Evolutionary conservation across 1,140 invertebrate species (phyloP).

Genomic region (Sitobion miscanthi): DNA sequence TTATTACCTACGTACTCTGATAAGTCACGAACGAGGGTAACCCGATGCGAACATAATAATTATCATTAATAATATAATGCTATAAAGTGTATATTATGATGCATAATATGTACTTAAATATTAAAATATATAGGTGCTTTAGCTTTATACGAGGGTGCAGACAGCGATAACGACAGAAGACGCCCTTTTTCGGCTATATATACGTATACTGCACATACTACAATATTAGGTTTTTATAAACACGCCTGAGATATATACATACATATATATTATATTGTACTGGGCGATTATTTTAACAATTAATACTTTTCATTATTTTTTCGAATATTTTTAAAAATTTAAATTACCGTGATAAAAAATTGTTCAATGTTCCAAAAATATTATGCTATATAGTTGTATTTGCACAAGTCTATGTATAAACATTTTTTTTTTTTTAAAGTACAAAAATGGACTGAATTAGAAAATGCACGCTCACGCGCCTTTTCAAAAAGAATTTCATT

Average conservation of each 20-base stretch:
- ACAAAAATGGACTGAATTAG: too few species aligned
- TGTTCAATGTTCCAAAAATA: too few species aligned
- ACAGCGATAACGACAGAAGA: background rate
- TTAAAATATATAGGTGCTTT: background rate
- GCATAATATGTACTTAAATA: background rate
- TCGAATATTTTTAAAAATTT: too few species aligned
- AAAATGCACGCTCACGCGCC: too few species aligned
- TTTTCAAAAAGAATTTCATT: too few species aligned
- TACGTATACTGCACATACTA: background rate
- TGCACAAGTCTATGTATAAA: too few species aligned
- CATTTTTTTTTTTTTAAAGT: too few species aligned
- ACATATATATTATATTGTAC: background rate
- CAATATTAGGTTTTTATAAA: background rate
- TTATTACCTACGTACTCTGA: background rate
- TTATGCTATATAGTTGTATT: too few species aligned
- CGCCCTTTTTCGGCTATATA: background rate
- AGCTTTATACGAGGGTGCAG: background rate
- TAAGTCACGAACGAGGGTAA: background rate
- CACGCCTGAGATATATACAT: background rate
- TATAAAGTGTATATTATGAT: background rate
- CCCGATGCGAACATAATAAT: background rate
- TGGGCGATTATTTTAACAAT: background rate
- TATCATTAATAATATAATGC: background rate
- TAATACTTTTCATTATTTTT: background rate
- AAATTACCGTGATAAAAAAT: too few species aligned